Percentiles rank a stretch among this genome's conserved stretches.
Conservation (phyloP, 2,797 vertebrate genomes). For the Artibeus lituratus region DNA sequence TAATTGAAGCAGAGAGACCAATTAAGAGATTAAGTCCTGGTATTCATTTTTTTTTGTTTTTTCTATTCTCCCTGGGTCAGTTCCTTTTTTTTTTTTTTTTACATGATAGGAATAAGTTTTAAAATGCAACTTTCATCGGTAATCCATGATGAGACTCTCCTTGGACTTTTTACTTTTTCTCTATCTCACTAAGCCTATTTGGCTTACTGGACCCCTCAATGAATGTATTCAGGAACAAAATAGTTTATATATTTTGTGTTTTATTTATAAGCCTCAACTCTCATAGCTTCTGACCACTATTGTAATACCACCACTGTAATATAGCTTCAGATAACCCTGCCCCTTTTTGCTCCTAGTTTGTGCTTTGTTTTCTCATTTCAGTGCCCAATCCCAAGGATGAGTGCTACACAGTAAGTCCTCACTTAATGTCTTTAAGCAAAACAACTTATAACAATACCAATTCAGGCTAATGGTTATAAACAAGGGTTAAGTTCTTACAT, state of each 20-base stretch:
- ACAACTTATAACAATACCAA: background rate
- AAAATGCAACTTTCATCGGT: background rate
- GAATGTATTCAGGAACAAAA: conserved; percentile 49
- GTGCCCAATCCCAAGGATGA: background rate
- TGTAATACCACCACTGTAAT: background rate
- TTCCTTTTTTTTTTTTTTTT: conserved; percentile 30
- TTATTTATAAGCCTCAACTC: conserved; percentile 40
- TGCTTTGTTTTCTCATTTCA: background rate
- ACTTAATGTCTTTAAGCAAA: background rate
- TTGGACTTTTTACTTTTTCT: conserved; percentile 33
- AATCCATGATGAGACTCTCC: background rate
- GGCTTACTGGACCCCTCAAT: background rate
- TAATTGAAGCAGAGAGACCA: background rate
- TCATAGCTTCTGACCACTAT: background rate
- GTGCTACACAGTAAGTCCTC: background rate
- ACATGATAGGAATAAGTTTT: background rate
- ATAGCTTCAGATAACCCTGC: background rate
- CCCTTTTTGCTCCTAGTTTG: background rate
- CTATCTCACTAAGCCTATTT: background rate
- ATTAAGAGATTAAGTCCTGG: background rate
- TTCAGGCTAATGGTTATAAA: background rate
- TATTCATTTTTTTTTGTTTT: background rate
- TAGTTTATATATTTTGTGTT: conserved; percentile 21
- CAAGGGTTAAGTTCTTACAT: background rate
- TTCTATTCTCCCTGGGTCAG: background rate